Evolutionary conservation across 2,888 invertebrate genomes (phyloP).

Genomic region (Keiferia lycopersicella): DNA sequence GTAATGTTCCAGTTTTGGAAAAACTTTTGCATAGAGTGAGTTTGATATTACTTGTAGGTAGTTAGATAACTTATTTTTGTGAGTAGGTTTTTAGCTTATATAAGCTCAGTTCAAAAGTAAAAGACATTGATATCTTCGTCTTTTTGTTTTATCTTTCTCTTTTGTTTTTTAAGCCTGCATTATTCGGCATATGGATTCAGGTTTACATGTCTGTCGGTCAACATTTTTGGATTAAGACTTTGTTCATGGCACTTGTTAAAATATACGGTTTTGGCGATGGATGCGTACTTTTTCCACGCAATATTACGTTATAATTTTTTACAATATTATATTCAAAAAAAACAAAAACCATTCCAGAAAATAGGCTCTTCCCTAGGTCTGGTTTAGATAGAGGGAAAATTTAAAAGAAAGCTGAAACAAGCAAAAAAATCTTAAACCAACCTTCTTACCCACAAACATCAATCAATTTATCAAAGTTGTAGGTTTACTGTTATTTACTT

Average conservation of each 20-base stretch:
- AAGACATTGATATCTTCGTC: constrained; percentile 60
- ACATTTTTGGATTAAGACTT: constrained; percentile 38
- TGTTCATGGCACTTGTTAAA: constrained; percentile 8
- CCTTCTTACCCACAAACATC: too few species aligned
- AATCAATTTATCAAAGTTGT: too few species aligned
- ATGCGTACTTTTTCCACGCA: background rate
- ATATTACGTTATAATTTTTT: background rate
- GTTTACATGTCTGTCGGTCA: constrained; percentile 28
- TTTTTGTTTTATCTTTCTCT: constrained; percentile 48
- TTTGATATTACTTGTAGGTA: too few species aligned
- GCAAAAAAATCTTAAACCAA: too few species aligned
- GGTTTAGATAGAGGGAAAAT: too few species aligned
- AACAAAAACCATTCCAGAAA: too few species aligned
- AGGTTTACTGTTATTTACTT: constrained; percentile 1
- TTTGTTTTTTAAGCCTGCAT: constrained; percentile 38
- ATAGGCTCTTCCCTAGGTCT: background rate
- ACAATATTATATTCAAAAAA: too few species aligned
- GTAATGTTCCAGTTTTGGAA: too few species aligned
- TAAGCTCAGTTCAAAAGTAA: constrained; percentile 51
- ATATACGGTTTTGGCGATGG: background rate
- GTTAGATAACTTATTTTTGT: too few species aligned
- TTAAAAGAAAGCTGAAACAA: too few species aligned
- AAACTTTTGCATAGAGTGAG: too few species aligned
- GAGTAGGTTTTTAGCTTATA: too few species aligned
- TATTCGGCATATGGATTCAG: constrained; percentile 37